A percentile compares a stretch with the other conserved stretches of the same genome.
Evolutionary conservation across 2,113 vertebrate genomes (phyloP).

Genomic region (Lepidiolamprologus cunningtoni): DNA sequence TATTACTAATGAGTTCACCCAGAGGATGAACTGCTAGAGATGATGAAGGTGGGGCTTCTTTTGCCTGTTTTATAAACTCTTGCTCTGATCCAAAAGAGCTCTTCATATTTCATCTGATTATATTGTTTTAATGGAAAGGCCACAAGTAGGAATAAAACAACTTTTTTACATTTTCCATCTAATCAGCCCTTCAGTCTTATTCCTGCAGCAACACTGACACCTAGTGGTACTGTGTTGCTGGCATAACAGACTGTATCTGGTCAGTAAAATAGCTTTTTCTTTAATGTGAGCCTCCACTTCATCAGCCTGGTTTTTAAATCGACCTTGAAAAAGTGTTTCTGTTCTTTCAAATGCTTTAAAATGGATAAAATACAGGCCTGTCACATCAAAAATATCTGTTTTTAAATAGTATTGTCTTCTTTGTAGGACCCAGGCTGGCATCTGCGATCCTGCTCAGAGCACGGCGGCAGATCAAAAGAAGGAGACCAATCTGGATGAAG

Average conservation of each 20-base stretch:
- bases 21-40: neutral
- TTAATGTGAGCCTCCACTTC: neutral
- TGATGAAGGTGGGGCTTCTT: neutral
- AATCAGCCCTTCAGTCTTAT: neutral
- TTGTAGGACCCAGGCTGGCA: conserved; percentile 25
- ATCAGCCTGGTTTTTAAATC: neutral
- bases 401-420: neutral
- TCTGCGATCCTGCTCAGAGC: conserved; percentile 29
- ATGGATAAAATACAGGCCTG: neutral
- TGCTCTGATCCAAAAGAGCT: neutral
- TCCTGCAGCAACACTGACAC: neutral
- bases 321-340: neutral
- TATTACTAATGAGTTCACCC: neutral
- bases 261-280: neutral
- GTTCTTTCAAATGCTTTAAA: neutral
- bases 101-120: neutral
- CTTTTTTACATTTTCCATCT: neutral
- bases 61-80: neutral
- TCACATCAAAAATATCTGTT: neutral
- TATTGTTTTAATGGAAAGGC: neutral
- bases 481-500: conserved; percentile 67
- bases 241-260: neutral
- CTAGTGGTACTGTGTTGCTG: neutral
- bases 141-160: neutral
- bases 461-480: conserved; percentile 53